phyloP scores from a whole-genome alignment of 2,888 invertebrate species.

The Colletes collaris region DNA sequence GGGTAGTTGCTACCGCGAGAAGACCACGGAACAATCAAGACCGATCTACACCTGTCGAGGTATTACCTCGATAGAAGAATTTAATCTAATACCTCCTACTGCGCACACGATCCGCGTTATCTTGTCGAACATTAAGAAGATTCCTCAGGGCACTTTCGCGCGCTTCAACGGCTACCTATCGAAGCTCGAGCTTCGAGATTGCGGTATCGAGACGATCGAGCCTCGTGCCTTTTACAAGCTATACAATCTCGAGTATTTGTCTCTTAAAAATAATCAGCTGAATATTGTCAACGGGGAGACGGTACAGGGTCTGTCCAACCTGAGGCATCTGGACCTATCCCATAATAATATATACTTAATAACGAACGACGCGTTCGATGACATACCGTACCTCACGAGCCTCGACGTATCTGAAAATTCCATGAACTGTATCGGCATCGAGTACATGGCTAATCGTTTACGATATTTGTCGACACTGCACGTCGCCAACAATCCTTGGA shows the following conservation, averaged over 20 bases:
- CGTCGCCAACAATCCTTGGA: slow-evolving; percentile 74
- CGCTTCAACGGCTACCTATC: slow-evolving; percentile 70
- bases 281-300: slow-evolving; percentile 57
- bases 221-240: slow-evolving; percentile 67
- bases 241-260: slow-evolving; percentile 63
- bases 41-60: slow-evolving; percentile 63
- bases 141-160: slow-evolving; percentile 62
- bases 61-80: slow-evolving; percentile 63
- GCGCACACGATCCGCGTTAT: slow-evolving; percentile 64
- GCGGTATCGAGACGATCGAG: slow-evolving; percentile 68
- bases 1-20: slow-evolving; percentile 51
- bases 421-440: slow-evolving; percentile 74
- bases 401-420: slow-evolving; percentile 70
- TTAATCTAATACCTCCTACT: slow-evolving; percentile 61
- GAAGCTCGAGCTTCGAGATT: slow-evolving; percentile 69
- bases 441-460: slow-evolving; percentile 61
- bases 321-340: slow-evolving; percentile 67
- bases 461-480: slow-evolving; percentile 58
- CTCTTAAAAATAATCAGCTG: slow-evolving; percentile 69
- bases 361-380: slow-evolving; percentile 67
- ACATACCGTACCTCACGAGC: slow-evolving; percentile 56
- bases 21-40: not conserved
- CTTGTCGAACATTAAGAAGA: slow-evolving; percentile 64
- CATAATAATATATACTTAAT: slow-evolving; percentile 72
- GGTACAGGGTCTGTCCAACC: slow-evolving; percentile 59